Base-by-base conservation (phyloP, 2,797 vertebrate species). In the Cryptoprocta ferox region DNA sequence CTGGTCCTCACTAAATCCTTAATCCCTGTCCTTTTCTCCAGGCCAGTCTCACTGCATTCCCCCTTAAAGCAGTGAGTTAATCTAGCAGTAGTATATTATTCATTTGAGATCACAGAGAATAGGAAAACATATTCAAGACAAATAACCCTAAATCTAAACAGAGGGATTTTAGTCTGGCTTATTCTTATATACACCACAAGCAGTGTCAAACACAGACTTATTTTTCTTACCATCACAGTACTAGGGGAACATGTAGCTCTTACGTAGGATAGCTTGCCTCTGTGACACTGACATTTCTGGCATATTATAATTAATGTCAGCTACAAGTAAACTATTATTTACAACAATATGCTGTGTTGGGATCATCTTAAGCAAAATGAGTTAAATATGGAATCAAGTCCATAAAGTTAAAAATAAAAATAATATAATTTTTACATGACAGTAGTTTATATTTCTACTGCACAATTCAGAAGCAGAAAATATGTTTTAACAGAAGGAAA, bases 401-500 rank as follows among this genome's bases (percentile, higher is more conserved):
- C 12, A n/a, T 14, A 80, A 91, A 76, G 85, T 75, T 78, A 96
- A 39, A 81, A 91, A 53, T 39, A 59, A 65, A 86, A 85, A 50
- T 30, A 68, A 13, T 63, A 19, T 63, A 76, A 70, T 61, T 87
- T 91, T 89, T 80, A 48, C 16, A 18, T n/a, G 32, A 28, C 28
- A 85, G 35, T 68, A 24, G 0, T 88, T 78, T 35, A 59, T n/a
- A 28, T 16, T 82, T 73, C 12, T 83, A 45, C 0, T 10, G 3
- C 12, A 26, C 21, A 53, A 32, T 66, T 93, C 63, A 18, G 35
- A 84, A 88, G 65, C 8, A 32, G 63, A 89, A 28, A 73, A 28
- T 45, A 32, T 14, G 66, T 81, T 82, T 84, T 97, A 97, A 24
- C 71, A 86, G 97, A 98, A 70, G 95, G 90, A 98, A 98, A 98